A percentile compares a stretch with the other conserved stretches of the same genome.
These are phyloP conservation scores for Philhelius pedissequus DNA, from an alignment of 2,888 invertebrate species.

Conservation along the genomic window DNA sequence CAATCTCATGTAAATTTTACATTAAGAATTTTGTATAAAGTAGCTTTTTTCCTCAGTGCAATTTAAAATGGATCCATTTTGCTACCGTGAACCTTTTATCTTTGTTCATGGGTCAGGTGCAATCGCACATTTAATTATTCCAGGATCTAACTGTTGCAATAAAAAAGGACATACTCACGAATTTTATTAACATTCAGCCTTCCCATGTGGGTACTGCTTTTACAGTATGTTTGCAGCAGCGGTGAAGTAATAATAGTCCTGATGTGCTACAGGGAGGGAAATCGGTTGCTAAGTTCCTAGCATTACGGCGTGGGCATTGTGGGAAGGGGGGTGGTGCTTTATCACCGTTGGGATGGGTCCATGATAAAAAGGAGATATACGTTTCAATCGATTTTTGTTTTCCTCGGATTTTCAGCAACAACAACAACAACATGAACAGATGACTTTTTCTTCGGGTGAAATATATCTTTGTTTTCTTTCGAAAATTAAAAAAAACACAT, in stretches of 20 bases:
- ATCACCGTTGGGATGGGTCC: not conserved
- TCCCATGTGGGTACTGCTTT: constrained; percentile 2
- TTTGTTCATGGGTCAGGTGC: no score
- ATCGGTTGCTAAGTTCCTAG: not conserved
- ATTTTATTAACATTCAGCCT: constrained; percentile 48
- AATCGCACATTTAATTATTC: no score
- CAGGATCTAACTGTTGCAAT: no score
- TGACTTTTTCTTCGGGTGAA: constrained; percentile 33
- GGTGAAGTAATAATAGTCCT: constrained; percentile 8
- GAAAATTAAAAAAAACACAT: not conserved
- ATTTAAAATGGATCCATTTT: no score
- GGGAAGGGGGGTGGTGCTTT: not conserved
- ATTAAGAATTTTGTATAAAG: no score
- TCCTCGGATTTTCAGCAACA: constrained; percentile 12
- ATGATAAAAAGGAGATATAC: not conserved
- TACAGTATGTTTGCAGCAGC: not conserved
- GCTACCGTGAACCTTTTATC: no score
- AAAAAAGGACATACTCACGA: constrained; percentile 48
- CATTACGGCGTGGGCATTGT: not conserved
- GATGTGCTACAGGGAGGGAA: constrained; percentile 8
- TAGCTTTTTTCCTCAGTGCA: no score
- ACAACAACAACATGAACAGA: constrained; percentile 6
- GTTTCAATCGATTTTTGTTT: constrained; percentile 52
- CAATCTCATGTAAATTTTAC: no score
- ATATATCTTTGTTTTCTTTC: constrained; percentile 29